These are phyloP conservation scores for Atherinomorus stipes DNA, from an alignment of 2,113 vertebrate genomes.

Conservation along the genomic window DNA sequence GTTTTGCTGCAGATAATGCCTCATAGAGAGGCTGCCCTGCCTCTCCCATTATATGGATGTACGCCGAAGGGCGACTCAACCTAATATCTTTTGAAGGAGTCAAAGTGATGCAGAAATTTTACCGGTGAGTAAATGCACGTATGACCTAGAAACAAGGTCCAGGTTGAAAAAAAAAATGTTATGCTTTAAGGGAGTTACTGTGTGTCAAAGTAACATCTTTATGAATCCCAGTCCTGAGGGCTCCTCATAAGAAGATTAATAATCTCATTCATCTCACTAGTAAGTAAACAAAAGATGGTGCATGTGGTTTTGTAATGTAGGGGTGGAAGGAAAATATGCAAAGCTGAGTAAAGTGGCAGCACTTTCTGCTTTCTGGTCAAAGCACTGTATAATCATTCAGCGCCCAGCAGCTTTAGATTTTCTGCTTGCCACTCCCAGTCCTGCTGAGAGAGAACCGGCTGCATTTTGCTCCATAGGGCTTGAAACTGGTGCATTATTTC, in stretches of 20 bases:
- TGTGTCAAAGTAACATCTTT: neutral
- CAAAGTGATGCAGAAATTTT: too few relatives aligned
- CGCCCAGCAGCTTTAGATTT: slow-evolving; percentile 9
- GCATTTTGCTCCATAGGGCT: slow-evolving; percentile 11
- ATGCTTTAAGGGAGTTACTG: neutral
- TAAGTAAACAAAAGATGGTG: neutral
- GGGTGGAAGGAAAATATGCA: neutral
- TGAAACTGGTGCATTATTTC: slow-evolving; percentile 12
- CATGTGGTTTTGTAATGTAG: neutral
- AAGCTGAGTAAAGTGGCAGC: slow-evolving; percentile 3
- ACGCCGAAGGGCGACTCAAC: too few relatives aligned
- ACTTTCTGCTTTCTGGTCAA: neutral
- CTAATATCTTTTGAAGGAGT: too few relatives aligned
- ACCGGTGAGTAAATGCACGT: too few relatives aligned
- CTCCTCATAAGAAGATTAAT: too few relatives aligned
- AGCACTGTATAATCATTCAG: neutral
- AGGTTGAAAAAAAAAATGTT: too few relatives aligned
- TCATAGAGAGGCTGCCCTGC: too few relatives aligned
- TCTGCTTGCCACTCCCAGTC: neutral
- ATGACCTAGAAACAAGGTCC: too few relatives aligned
- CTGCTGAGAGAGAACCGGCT: slow-evolving; percentile 9
- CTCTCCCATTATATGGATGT: too few relatives aligned
- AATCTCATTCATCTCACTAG: too few relatives aligned
- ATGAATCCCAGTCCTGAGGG: neutral
- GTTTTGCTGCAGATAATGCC: too few relatives aligned